Evolutionary conservation across 2,888 invertebrate genomes (phyloP), one percentile per base, ranked within the genome.

Genomic region (Pharmacophagus antenor): DNA sequence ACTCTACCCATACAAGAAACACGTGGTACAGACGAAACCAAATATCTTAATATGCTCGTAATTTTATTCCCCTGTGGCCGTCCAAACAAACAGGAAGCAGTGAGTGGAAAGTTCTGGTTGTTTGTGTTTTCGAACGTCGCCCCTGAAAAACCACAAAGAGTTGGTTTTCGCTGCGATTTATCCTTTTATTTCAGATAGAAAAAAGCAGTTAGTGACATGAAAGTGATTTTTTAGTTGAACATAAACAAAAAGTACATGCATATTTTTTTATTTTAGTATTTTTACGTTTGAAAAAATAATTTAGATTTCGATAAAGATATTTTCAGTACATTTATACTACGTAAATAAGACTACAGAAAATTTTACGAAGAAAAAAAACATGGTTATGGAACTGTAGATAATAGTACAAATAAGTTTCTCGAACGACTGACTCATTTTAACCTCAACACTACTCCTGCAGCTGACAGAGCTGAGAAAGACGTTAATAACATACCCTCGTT

Each of bases 21-120:
- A 21, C 7, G 21, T 44, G 25, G n/a, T 31, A 18, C 22, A 20
- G 23, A 15, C 25, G 37, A 44, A 46, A 18, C 37, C 25, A 48
- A 56, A 56, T 52, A 52, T 56, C 52, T 56, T 56, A 56, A 56
- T 52, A 56, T 42, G 22, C 27, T 42, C 22, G 41, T 56, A 56
- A 61, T 73, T 70, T 71, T 65, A 64, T 68, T 65, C 56, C 65
- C 67, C 68, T 66, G 67, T 63, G 66, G 69, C 70, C 68, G 74
- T 69, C 67, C 69, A 63, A 71, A 70, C 74, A 79, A 78, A 76
- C 73, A 73, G 61, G 61, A 60, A 64, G 62, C 70, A 67, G 71
- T 79, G 78, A 83, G 84, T 84, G 79, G 75, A 81, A 84, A 82
- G 83, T 83, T 82, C 42, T 50, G 65, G 70, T 67, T 77, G 77